Base-by-base conservation (phyloP, 2,797 vertebrate genomes). In the Poecilia picta region DNA sequence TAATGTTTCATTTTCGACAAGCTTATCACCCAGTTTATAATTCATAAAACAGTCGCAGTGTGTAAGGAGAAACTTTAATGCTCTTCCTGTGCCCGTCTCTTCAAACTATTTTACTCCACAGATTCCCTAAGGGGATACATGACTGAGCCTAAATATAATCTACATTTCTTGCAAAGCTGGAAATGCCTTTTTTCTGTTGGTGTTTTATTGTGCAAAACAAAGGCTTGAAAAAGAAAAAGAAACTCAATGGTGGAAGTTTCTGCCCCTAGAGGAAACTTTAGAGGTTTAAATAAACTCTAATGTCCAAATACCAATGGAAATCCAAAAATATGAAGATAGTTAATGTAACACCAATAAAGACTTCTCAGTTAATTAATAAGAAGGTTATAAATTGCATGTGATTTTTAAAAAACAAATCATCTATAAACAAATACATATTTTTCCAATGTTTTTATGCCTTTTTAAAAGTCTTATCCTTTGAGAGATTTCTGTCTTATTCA, bases 121-220 rank as follows among this genome's bases (percentile, higher is more conserved):
- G 33, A 45, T 73, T 74, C 47, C 66, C 39, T 47, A 10, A 4
- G 25, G 64, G 57, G 33, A 64, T 39, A 23, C 41, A 62, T 36
- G 73, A 16, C 4, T 57, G 64, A 76, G n/a, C 62, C 16, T 28
- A 41, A 31, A 68, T 28, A 45, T 55, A 72, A 39, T 73, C 62
- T 73, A 81, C 75, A 57, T 70, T 51, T 51, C 31, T 25, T 41
- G 13, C 45, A 68, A 73, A 59, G 51, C 59, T 85, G 74, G 25
- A 28, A 49, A 62, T 15, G 20, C 13, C 10, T 51, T 76, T 71
- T 46, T 15, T 51, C 28, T 16, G 1, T 45, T 68, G 16, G 68
- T 75, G 72, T 28, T 18, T 15, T 57, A 15, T 2, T 57, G 8
- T 81, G 39, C 76, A 45, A 64, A 73, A 43, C 13, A 20, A 46